Conservation (phyloP, 2,797 vertebrate species). For the Platyrinchus mystaceus region DNA sequence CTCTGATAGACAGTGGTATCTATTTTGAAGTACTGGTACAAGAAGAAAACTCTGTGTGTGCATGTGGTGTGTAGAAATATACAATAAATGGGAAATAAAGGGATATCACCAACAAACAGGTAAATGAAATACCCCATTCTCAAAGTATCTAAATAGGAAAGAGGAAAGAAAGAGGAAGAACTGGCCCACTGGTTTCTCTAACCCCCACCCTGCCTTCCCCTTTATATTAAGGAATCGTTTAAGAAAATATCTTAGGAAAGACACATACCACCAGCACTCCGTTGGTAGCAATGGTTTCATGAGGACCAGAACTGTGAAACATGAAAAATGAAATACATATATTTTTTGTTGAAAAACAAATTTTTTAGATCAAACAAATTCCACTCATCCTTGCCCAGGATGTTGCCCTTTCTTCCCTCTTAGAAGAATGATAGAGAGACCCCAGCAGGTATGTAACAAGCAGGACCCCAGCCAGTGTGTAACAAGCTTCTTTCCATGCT, state of each 20-base stretch:
- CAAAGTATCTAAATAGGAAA: not conserved
- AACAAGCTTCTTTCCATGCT: not conserved
- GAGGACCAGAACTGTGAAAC: conserved; percentile 74
- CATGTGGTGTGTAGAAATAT: rapidly evolving
- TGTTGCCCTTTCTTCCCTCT: not conserved
- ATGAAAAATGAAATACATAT: conserved; percentile 42
- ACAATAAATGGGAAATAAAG: not conserved
- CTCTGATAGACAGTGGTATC: not conserved
- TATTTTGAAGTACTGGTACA: not conserved
- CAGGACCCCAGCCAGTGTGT: rapidly evolving
- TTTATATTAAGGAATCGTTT: not conserved
- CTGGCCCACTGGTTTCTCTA: not conserved
- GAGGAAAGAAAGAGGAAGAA: not conserved
- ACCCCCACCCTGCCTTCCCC: not conserved
- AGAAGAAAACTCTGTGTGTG: not conserved
- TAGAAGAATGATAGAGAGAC: not conserved
- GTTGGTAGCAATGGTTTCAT: conserved; percentile 79
- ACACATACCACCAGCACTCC: conserved; percentile 84
- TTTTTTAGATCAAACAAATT: not conserved
- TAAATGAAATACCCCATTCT: not conserved
- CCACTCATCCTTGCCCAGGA: not conserved
- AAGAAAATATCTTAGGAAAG: not conserved
- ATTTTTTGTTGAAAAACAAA: too few relatives aligned
- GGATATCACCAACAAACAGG: not conserved
- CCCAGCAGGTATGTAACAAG: rapidly evolving